Percentiles rank a stretch among this genome's conserved stretches.
Conservation (phyloP, 37 sponge, comb jelly and placozoan genomes). For the Crambe crambe region DNA sequence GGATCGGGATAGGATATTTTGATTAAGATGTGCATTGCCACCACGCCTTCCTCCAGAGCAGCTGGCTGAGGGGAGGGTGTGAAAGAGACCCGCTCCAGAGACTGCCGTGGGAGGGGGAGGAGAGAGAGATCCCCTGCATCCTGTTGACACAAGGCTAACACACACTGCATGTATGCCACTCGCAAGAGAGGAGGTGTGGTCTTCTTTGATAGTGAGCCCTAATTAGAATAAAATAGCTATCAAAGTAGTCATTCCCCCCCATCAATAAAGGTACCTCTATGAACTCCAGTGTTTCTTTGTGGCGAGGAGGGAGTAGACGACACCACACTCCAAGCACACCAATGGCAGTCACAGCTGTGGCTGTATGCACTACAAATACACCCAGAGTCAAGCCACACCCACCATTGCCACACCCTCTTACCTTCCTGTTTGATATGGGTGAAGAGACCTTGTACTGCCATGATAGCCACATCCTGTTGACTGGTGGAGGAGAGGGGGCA, state of each 20-base stretch:
- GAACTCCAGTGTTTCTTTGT: neutral
- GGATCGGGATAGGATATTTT: neutral
- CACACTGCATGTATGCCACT: constrained; percentile 32
- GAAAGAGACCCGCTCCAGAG: constrained; percentile 25
- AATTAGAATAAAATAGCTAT: neutral
- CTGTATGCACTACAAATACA: constrained; percentile 13
- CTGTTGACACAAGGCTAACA: constrained; percentile 20
- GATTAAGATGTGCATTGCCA: constrained; percentile 14
- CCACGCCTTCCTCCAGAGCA: constrained; percentile 51
- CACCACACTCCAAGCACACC: constrained; percentile 20
- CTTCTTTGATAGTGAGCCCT: constrained; percentile 15
- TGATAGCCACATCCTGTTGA: constrained; percentile 22
- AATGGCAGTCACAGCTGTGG: constrained; percentile 7
- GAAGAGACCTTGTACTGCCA: constrained; percentile 14
- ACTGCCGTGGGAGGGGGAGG: neutral
- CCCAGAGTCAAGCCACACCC: neutral
- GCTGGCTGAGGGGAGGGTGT: constrained; percentile 21
- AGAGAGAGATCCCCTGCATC: constrained; percentile 9
- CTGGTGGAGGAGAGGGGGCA: constrained; percentile 51
- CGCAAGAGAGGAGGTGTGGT: constrained; percentile 25
- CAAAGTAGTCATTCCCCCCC: neutral
- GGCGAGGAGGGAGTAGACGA: neutral
- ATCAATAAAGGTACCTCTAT: constrained; percentile 34
- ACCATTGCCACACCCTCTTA: constrained; percentile 14
- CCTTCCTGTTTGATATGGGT: constrained; percentile 48